Evolutionary conservation across 2,888 invertebrate genomes (phyloP), one percentile per base, ranked within the genome.

Genomic region (Metacarcinus magister): DNA sequence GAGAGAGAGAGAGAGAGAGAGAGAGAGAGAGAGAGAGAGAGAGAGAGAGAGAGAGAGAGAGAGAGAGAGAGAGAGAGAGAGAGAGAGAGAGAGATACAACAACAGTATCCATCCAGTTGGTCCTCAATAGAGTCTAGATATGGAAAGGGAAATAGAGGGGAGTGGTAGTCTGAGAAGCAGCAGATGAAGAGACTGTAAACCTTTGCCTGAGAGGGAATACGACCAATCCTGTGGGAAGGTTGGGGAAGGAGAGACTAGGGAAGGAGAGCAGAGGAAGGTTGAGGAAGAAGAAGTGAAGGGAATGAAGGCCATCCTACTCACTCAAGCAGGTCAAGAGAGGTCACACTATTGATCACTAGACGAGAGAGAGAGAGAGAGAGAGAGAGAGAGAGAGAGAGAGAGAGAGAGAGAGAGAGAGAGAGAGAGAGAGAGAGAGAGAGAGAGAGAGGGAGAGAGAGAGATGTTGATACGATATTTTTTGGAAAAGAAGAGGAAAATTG

Each of bases 301-400:
- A 82, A 82, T 32, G 82, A 82, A 82, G 82, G 82, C 82, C 82
- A 48, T 82, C 82, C 32, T 82, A 82, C 82, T 28, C 82, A 28
- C 82, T 82, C 82, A 82, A 82, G 82, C 82, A 32, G 82, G 82
- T 82, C 82, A 82, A 28, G 13, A n/a, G 82, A 82, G 82, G 82
- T 82, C 82, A 82, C 82, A 8, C 32, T 82, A 82, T 82, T 82
- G 82, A 82, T 82, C 82, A 82, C 32, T 32, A 32, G 32, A 32
- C 28, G 82, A 82, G 82, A 82, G 82, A 82, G 32, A 32, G 32
- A 32, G 32, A 32, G 32, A 32, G 82, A 82, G 82, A 82, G 82
- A 82, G 82, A 82, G 82, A 82, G 82, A 82, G 82, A 82, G 82
- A 82, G 82, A n/a, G 67, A 67, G 67, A n/a, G n/a, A n/a, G 67